Base-by-base conservation (phyloP, 1,140 invertebrate species). In the Centruroides sculpturatus region DNA sequence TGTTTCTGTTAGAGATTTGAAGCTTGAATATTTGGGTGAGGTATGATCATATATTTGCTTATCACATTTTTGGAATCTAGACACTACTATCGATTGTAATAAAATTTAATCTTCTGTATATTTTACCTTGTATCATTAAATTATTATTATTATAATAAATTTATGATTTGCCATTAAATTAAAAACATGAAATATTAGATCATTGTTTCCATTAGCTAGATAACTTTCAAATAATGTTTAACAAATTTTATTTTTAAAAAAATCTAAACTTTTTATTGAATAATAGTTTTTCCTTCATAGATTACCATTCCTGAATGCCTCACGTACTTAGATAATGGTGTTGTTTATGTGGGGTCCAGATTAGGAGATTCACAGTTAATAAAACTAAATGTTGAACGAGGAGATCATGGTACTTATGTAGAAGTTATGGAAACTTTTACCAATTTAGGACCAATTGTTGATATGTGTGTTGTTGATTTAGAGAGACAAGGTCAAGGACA, bases 311-410 rank as follows among this genome's bases (percentile, higher is more conserved):
- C 96, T 4, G 94, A 98, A 75, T 95, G 92, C 71, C 87, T 99
- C 71, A 97, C 93, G n/a, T 99, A 99, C 71, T 77, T 99, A 55
- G 96, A 99, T 72, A 99, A 99, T 78, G 92, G 92, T 51, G 95
- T 99, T 35, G 85, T 99, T 55, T 99, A 95, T 73, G 84, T 99
- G 67, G 96, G 96, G 0, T 98, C 94, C 1, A 82, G 92, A 34
- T 78, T 99, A 35, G 96, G 96, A 0, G 96, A 99, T 75, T 97
- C 92, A 0, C 95, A 98, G 64, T 76, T 99, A 4, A 85, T 99
- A 1, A 92, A 93, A 70, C 77, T 99, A 48, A 92, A 87, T 67
- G 83, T 85, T 5, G 83, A 86, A 65, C 77, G 85, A 0, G 89
- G 96, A 73, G 89, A 92, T 54, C 82, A 81, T 69, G 85, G 86